phyloP scores from a whole-genome alignment of 2,888 invertebrate genomes.

The Phoenoteleia sp. region DNA sequence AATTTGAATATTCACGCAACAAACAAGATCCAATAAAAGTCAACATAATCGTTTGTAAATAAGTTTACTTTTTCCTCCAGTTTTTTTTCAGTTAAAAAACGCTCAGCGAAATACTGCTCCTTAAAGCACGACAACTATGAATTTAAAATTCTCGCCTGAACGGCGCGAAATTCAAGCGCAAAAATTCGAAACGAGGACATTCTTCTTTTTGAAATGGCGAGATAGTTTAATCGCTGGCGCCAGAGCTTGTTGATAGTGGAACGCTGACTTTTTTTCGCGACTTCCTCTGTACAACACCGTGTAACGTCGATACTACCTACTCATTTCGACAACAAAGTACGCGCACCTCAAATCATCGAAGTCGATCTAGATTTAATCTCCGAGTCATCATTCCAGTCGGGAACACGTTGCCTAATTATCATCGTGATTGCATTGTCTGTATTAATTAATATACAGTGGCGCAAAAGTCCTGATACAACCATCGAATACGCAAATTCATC shows the following conservation, averaged over 20 bases:
- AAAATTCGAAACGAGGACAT: not conserved
- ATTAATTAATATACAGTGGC: constrained; percentile 18
- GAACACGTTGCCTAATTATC: constrained; percentile 27
- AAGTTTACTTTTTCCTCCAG: no score
- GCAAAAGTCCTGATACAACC: not conserved
- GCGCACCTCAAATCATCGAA: constrained; percentile 16
- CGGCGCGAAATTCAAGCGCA: not conserved
- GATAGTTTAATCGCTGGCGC: constrained; percentile 80
- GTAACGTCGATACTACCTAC: constrained; percentile 73
- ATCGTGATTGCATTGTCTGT: constrained; percentile 29
- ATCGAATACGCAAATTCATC: not conserved
- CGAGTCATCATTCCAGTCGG: not conserved
- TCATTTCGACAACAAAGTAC: constrained; percentile 66
- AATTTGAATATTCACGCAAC: no score
- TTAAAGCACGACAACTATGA: constrained; percentile 11
- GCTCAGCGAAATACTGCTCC: constrained; percentile 45
- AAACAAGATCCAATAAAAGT: no score
- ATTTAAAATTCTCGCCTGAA: not conserved
- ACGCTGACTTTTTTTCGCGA: constrained; percentile 74
- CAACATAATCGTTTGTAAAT: no score
- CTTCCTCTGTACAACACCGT: constrained; percentile 57
- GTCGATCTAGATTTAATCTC: constrained; percentile 45
- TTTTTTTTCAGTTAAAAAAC: constrained; percentile 55
- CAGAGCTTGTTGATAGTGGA: constrained; percentile 78
- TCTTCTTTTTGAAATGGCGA: constrained; percentile 1